Evolutionary conservation across 2,888 invertebrate species (phyloP).

Genomic region (Bruchidius siliquastri): DNA sequence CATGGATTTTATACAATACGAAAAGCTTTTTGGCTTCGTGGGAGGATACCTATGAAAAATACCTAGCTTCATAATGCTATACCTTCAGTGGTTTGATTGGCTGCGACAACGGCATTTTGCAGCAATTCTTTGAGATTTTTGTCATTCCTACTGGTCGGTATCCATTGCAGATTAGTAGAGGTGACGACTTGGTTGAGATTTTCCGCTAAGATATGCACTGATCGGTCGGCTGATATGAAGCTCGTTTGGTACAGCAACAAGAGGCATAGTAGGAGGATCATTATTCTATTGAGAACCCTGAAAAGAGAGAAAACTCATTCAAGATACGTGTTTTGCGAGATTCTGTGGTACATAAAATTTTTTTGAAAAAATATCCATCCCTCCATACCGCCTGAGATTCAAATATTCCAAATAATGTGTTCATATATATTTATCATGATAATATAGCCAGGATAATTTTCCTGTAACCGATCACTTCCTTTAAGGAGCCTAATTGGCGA

Average conservation of each 20-base stretch:
- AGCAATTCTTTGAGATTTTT: slow-evolving; percentile 41
- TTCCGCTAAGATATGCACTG: slow-evolving; percentile 40
- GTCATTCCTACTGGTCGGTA: slow-evolving; percentile 50
- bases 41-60: too few relatives aligned
- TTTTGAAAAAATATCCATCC: too few relatives aligned
- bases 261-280: slow-evolving; percentile 14
- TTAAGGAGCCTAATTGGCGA: too few relatives aligned
- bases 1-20: too few relatives aligned
- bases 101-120: slow-evolving; percentile 65
- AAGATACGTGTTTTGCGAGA: too few relatives aligned
- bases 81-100: slow-evolving; percentile 38
- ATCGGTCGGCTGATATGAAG: slow-evolving; percentile 26
- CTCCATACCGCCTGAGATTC: too few relatives aligned
- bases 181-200: slow-evolving; percentile 65
- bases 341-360: too few relatives aligned
- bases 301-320: slow-evolving; percentile 3
- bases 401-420: too few relatives aligned
- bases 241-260: slow-evolving; percentile 34
- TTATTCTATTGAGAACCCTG: slow-evolving; percentile 21
- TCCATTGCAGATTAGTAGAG: slow-evolving; percentile 77
- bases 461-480: too few relatives aligned
- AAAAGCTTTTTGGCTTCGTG: too few relatives aligned
- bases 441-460: too few relatives aligned
- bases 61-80: slow-evolving; percentile 1
- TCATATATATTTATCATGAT: too few relatives aligned